Evolutionary conservation across 2,888 invertebrate species (phyloP).

Genomic region (Rhabditophanes sp.): DNA sequence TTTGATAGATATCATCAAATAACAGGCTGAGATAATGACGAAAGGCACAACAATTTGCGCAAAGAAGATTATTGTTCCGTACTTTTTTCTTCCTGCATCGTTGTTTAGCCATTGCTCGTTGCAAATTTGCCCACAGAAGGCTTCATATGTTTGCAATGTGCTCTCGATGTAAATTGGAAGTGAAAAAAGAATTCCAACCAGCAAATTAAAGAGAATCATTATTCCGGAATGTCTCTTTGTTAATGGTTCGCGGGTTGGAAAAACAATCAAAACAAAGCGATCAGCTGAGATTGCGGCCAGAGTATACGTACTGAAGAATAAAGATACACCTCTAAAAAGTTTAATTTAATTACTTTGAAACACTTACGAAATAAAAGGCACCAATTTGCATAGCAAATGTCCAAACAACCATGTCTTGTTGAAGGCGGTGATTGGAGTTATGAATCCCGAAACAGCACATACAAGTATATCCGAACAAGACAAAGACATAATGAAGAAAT

Average conservation of each 20-base stretch:
- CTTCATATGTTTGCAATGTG: conserved; percentile 5
- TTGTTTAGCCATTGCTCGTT: conserved; percentile 34
- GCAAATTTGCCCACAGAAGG: conserved; percentile 28
- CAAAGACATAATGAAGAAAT: conserved; percentile 39
- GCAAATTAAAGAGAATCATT: conserved; percentile 28
- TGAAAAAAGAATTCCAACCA: conserved; percentile 26
- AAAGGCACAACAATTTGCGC: conserved; percentile 39
- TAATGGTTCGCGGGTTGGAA: conserved; percentile 35
- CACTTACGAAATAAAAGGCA: conserved; percentile 63
- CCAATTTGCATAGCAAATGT: conserved; percentile 68
- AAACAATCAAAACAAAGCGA: conserved; percentile 52
- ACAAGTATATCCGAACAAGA: conserved; percentile 67
- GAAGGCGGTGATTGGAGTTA: conserved; percentile 85
- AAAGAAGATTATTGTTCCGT: conserved; percentile 35
- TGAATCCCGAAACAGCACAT: conserved; percentile 79
- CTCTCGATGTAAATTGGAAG: conserved; percentile 34
- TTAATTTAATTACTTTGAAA: conserved; percentile 1
- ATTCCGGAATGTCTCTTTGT: conserved; percentile 30
- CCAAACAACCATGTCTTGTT: conserved; percentile 82
- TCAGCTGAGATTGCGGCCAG: conserved; percentile 91
- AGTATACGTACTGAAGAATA: conserved; percentile 90
- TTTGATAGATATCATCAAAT: conserved; percentile 32
- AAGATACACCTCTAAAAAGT: conserved; percentile 57
- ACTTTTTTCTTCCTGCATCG: conserved; percentile 12
- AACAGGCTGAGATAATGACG: conserved; percentile 33